Evolutionary conservation across 2,113 vertebrate genomes (phyloP).

Genomic region (Erinaceus europaeus): DNA sequence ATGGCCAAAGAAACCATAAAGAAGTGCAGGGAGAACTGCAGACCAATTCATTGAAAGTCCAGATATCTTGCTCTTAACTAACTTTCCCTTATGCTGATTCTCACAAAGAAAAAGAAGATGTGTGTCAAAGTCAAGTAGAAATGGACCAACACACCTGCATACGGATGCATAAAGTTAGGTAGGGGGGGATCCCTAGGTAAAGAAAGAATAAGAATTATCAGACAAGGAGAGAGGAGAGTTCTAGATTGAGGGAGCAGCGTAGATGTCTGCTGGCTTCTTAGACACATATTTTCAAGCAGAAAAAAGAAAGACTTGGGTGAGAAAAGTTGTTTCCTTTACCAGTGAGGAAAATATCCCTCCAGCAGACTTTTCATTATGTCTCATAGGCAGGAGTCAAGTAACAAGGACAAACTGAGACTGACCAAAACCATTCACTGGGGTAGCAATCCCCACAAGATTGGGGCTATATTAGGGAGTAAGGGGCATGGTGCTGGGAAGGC

Average conservation of each 20-base stretch:
- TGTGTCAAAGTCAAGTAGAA: neutral
- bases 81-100: neutral
- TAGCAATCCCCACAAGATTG: neutral
- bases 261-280: neutral
- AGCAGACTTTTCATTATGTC: neutral
- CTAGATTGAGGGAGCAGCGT: neutral
- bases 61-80: neutral
- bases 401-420: neutral
- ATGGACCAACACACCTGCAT: neutral
- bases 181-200: neutral
- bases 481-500: neutral
- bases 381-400: no score
- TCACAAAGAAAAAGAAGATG: neutral
- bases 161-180: no score
- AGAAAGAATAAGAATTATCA: neutral
- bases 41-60: neutral
- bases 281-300: neutral
- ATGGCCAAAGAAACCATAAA: neutral
- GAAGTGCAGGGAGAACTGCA: neutral
- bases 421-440: neutral
- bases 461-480: neutral
- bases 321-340: neutral
- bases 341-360: neutral
- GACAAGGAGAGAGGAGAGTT: neutral
- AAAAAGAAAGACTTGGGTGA: neutral